A percentile compares a stretch with the other conserved stretches of the same genome.
Evolutionary conservation across 2,888 invertebrate species (phyloP).

Genomic region (Epirrhoe alternata): DNA sequence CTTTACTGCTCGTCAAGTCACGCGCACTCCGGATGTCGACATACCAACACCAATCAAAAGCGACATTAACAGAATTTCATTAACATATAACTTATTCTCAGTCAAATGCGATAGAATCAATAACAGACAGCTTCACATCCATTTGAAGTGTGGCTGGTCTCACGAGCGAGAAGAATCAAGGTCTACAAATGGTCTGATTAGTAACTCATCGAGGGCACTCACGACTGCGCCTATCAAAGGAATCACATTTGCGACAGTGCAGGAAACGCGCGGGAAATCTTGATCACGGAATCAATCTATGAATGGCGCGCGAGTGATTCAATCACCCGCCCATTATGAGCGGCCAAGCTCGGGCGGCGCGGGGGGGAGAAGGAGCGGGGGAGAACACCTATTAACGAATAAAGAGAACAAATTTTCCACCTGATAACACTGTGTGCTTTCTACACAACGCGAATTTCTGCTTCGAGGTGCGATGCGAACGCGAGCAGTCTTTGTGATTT

Average conservation of each 20-base stretch:
- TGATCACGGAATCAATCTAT: conserved; percentile 65
- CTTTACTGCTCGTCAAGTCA: conserved; percentile 17
- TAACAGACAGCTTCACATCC: no score
- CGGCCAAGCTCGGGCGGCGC: conserved; percentile 62
- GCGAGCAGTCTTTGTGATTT: neutral
- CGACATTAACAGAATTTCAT: neutral
- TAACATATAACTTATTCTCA: no score
- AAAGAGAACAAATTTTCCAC: conserved; percentile 68
- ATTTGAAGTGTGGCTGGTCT: neutral
- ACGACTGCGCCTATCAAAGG: neutral
- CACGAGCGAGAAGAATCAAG: neutral
- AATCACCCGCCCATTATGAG: conserved; percentile 72
- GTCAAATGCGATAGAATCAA: no score
- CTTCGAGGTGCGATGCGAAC: conserved; percentile 54
- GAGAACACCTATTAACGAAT: conserved; percentile 65
- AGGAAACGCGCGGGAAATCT: conserved; percentile 51
- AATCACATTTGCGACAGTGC: conserved; percentile 43
- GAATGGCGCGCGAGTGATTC: conserved; percentile 71
- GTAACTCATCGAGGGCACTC: neutral
- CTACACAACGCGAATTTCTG: conserved; percentile 45
- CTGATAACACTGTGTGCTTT: conserved; percentile 56
- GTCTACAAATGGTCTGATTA: conserved; percentile 13
- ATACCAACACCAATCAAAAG: no score
- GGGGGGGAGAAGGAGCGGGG: conserved; percentile 20
- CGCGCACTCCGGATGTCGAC: neutral